phyloP scores from a whole-genome alignment of 2,888 invertebrate species.

The Bombylius discolor region DNA sequence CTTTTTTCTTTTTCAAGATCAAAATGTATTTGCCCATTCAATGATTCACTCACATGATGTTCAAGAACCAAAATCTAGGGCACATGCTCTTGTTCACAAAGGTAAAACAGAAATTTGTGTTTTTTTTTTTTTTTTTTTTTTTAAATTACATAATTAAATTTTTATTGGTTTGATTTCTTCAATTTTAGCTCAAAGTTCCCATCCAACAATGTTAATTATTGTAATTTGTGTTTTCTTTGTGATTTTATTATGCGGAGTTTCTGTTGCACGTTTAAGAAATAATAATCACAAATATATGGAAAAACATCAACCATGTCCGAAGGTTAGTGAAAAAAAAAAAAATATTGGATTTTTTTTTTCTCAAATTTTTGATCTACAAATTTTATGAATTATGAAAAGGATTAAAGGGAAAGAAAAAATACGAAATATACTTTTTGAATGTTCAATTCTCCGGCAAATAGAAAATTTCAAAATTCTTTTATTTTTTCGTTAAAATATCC shows the following conservation, averaged over 20 bases:
- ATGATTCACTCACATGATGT: conserved; percentile 32
- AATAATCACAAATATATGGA: conserved; percentile 29
- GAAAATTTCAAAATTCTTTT: too few relatives aligned
- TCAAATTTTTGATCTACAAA: too few relatives aligned
- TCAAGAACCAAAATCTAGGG: conserved; percentile 30
- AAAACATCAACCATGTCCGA: conserved; percentile 33
- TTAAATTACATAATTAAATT: neutral
- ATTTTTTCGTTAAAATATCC: too few relatives aligned
- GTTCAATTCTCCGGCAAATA: too few relatives aligned
- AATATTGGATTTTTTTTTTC: neutral
- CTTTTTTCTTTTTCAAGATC: conserved; percentile 22
- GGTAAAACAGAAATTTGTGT: conserved; percentile 16
- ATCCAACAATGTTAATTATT: conserved; percentile 34
- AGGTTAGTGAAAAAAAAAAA: conserved; percentile 19
- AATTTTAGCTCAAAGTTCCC: conserved; percentile 30
- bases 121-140: neutral
- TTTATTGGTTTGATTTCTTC: neutral
- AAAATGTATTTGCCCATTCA: conserved; percentile 37
- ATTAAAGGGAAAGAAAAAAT: too few relatives aligned
- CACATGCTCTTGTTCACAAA: conserved; percentile 29
- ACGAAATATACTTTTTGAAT: too few relatives aligned
- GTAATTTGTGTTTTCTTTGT: conserved; percentile 34
- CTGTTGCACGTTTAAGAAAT: conserved; percentile 32
- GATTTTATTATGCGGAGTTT: conserved; percentile 32
- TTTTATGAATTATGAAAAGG: too few relatives aligned